phyloP scores from a whole-genome alignment of 2,888 invertebrate genomes.

The Epinotia demarniana region DNA sequence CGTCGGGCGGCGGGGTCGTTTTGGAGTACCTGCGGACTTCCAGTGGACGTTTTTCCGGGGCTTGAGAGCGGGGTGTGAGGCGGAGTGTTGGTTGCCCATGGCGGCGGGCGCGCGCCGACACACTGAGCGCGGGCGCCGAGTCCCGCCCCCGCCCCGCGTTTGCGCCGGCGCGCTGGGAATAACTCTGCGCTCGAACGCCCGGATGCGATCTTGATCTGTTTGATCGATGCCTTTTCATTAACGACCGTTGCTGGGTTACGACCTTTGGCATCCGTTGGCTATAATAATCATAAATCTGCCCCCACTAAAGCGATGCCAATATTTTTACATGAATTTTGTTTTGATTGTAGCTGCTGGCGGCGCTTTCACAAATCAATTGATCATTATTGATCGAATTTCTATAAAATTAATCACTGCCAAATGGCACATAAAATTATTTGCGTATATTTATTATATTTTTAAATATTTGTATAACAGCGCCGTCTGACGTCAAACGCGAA shows the following conservation, averaged over 20 bases:
- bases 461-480: constrained; percentile 26
- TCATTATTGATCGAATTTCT: constrained; percentile 16
- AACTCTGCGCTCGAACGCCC: constrained; percentile 71
- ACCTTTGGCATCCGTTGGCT: constrained; percentile 62
- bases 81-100: constrained; percentile 83
- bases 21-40: constrained; percentile 90
- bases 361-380: background rate
- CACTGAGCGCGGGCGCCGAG: constrained; percentile 71
- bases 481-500: constrained; percentile 5
- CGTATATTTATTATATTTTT: background rate
- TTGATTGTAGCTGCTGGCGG: background rate
- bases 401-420: background rate
- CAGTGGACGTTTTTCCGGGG: constrained; percentile 92
- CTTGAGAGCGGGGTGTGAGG: constrained; percentile 77
- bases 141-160: constrained; percentile 56
- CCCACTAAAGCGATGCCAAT: constrained; percentile 37
- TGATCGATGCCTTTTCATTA: constrained; percentile 72
- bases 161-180: constrained; percentile 69
- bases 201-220: constrained; percentile 72
- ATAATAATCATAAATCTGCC: constrained; percentile 48
- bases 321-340: constrained; percentile 13
- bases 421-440: background rate
- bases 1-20: constrained; percentile 47
- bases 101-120: constrained; percentile 81
- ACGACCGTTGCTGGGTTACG: constrained; percentile 55